Percentiles rank a stretch among this genome's conserved stretches.
Evolutionary conservation across 2,797 vertebrate species (phyloP).

Genomic region (Aphelocoma californica): DNA sequence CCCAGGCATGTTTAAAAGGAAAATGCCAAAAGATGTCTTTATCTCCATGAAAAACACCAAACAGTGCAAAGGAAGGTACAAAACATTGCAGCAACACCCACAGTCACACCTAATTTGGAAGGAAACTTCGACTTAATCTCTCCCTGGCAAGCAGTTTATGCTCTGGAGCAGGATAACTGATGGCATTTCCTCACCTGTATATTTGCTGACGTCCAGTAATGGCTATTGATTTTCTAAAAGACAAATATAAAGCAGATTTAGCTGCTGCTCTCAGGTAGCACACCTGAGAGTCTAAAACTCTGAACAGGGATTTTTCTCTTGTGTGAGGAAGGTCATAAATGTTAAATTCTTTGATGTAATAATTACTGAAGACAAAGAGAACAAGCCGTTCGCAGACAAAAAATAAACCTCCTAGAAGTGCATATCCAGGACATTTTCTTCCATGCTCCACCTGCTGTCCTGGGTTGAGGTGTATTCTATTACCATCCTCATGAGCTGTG

Average conservation of each 20-base stretch:
- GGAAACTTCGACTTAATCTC: background rate
- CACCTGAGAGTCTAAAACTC: background rate
- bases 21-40: background rate
- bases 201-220: background rate
- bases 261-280: background rate
- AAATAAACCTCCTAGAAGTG: background rate
- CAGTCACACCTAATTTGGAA: accelerated
- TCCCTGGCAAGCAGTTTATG: background rate
- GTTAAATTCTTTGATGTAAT: background rate
- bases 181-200: background rate
- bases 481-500: too few species aligned
- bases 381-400: background rate
- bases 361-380: background rate
- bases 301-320: background rate
- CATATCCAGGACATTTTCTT: background rate
- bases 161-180: background rate
- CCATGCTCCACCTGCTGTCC: background rate
- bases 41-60: background rate
- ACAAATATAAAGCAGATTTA: background rate
- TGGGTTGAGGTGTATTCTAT: too few species aligned
- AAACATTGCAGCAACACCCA: background rate
- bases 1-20: background rate
- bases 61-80: background rate
- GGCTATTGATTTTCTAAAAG: background rate
- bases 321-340: background rate